These are phyloP conservation scores for Tiliacea citrago DNA, from an alignment of 2,888 invertebrate species.

Conservation along the genomic window DNA sequence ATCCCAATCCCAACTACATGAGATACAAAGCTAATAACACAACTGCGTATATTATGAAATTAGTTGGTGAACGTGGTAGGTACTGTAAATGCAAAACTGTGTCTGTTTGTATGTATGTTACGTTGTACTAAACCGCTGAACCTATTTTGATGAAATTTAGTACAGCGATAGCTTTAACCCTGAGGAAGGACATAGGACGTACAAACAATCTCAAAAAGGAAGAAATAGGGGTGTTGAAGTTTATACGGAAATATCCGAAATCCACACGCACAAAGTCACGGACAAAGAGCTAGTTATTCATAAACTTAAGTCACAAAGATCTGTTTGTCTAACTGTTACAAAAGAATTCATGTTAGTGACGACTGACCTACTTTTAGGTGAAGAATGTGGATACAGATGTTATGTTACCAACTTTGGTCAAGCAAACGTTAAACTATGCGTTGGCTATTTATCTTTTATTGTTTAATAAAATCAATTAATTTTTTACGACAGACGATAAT, in stretches of 20 bases:
- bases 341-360: slow-evolving; percentile 65
- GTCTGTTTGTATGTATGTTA: slow-evolving; percentile 8
- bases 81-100: not conserved
- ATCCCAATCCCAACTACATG: slow-evolving; percentile 75
- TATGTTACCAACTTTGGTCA: slow-evolving; percentile 53
- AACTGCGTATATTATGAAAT: slow-evolving; percentile 23
- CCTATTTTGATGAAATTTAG: not conserved
- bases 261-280: not conserved
- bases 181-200: not conserved
- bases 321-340: slow-evolving; percentile 64
- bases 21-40: slow-evolving; percentile 74
- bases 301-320: slow-evolving; percentile 34
- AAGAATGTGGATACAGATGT: slow-evolving; percentile 64
- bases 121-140: not conserved
- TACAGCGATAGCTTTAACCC: not conserved
- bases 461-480: slow-evolving; percentile 29
- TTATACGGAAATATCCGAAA: not conserved
- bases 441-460: slow-evolving; percentile 40
- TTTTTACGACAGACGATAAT: slow-evolving; percentile 7
- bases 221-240: not conserved
- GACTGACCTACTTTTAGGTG: slow-evolving; percentile 60
- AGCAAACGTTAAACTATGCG: slow-evolving; percentile 47
- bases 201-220: not conserved
- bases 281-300: slow-evolving; percentile 16
- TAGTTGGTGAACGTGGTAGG: slow-evolving; percentile 36